Percentiles rank a stretch among this genome's conserved stretches.
These are phyloP conservation scores for Rhynchomys soricoides DNA, from an alignment of 2,113 vertebrate genomes.

Conservation along the genomic window DNA sequence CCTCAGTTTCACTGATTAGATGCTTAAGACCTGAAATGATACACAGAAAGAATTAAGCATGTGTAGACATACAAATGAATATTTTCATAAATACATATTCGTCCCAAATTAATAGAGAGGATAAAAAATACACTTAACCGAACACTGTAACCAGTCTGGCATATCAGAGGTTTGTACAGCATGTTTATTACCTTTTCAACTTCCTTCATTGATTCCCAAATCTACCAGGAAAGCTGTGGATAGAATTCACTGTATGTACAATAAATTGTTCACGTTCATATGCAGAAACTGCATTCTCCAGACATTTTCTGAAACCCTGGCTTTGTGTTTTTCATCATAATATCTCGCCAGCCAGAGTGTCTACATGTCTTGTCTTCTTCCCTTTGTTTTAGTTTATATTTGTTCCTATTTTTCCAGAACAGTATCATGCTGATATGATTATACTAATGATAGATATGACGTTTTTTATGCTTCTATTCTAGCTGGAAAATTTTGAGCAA, in stretches of 20 bases:
- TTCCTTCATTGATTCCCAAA: background rate
- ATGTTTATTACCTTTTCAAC: background rate
- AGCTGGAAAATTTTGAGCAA: background rate
- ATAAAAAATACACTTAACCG: background rate
- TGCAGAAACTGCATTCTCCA: background rate
- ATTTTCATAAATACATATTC: background rate
- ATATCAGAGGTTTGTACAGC: background rate
- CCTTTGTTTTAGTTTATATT: background rate
- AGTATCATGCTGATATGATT: background rate
- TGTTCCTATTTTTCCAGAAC: background rate
- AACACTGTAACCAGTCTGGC: background rate
- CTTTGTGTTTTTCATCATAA: background rate
- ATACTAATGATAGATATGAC: too few species aligned
- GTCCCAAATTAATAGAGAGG: background rate
- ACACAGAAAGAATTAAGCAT: background rate
- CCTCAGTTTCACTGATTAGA: background rate
- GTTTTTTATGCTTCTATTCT: background rate
- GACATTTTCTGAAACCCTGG: background rate
- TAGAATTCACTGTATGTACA: background rate
- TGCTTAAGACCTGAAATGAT: background rate
- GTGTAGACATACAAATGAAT: background rate
- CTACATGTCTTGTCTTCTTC: background rate
- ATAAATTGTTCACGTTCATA: background rate
- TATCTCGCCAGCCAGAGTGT: background rate
- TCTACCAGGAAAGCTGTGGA: background rate